Base-by-base conservation (phyloP, 2,888 invertebrate genomes). In the Drosophila tanythrix region DNA sequence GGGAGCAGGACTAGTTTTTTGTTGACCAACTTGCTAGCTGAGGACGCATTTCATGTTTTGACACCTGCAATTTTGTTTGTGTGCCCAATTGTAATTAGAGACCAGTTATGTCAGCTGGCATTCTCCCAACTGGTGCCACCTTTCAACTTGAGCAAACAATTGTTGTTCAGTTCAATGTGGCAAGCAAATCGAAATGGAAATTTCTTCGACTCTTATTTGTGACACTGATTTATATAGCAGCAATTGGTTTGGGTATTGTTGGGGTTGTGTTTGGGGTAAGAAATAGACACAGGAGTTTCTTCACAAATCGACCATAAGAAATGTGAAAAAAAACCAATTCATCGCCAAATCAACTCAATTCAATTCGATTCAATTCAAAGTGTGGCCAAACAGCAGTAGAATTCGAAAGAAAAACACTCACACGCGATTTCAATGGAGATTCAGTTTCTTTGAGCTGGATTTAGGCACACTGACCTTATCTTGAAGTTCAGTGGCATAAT, bases 21-120 rank as follows among this genome's bases (percentile, higher is more conserved):
- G 48, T n/a, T 40, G 27, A 7, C 38, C 25, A 58, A n/a, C 40
- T 46, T 6, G 18, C n/a, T 31, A 40, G n/a, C 13, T 31, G n/a
- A 40, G n/a, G 29, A 46, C 27, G 40, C 57, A 51, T 3, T 48
- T 68, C 31, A 59, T 75, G 62, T 74, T 85, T 70, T 86, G 85
- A 88, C 85, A 85, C 89, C 85, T 88, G 85, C 87, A 81, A 86
- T 85, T 85, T 86, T 31, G 57, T 69, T 71, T 88, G 77, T 88
- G 88, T 88, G 64, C 77, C 55, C 62, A 62, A 55, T 50, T 69
- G 71, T 88, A 85, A 85, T 85, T 88, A 88, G 79, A 83, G 75
- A 60, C 67, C 66, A 65, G 83, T 84, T 84, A 79, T 84, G 86
- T 88, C 83, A 85, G 81, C 63, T 70, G 62, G 50, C 55, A 50